Evolutionary conservation across 2,888 invertebrate species (phyloP), one percentile per base, ranked within the genome.

Genomic region (Tridacna crocea): DNA sequence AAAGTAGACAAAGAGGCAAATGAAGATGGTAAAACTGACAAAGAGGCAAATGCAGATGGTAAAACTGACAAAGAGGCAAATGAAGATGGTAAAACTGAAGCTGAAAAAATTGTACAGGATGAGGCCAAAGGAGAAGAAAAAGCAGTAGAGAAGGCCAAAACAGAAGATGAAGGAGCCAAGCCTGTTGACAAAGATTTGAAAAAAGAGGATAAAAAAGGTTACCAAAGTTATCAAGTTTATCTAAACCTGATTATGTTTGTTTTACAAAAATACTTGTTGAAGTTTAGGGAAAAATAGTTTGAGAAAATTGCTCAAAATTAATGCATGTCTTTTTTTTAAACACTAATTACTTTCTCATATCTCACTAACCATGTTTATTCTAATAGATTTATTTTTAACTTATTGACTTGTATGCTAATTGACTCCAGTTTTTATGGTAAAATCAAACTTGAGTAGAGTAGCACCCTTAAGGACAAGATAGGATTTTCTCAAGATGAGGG

Each of bases 81-180:
- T 80, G 85, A 77, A 79, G 85, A 78, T 19, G 78, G 36, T 26
- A 77, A 83, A 26, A 79, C 75, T 68, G 80, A 75, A 60, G 73
- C 76, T 61, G 79, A 79, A 63, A 76, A 48, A 13, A 47, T 51
- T 22, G 48, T 47, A 0, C 24, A 70, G 24, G 70, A 11, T 6
- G 51, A 48, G 8, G 15, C 22, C n/a, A 51, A 70, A 70, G 51
- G 0, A 47, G 70, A 15, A n/a, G 47, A 68, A 1, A 68, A 17
- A 19, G n/a, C 36, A n/a, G 4, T 10, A 8, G 47, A 68, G 3
- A 19, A 68, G n/a, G 10, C 46, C 46, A 27, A 68, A 36, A 24
- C 11, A 47, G n/a, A 68, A 68, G 68, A 22, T 68, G 17, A 63
- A 55, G 55, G 10, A 27, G 77, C 26, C 15, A 74, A 82, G 26